Evolutionary conservation across 2,797 vertebrate species (phyloP), one percentile per base, ranked within the genome.

Genomic region (Sardinella longiceps): DNA sequence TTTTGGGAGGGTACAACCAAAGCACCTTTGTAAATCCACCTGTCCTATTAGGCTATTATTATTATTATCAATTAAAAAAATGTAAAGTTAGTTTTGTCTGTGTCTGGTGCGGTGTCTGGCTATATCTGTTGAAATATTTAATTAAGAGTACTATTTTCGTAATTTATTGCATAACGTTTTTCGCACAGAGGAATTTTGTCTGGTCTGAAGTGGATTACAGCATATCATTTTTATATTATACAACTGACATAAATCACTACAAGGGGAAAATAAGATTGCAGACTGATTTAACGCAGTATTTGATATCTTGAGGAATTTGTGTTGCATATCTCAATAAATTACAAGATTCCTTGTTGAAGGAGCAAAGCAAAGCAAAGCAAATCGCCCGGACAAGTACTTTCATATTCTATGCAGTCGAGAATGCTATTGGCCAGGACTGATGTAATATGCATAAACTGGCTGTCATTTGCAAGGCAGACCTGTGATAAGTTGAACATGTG

Each of bases 291-390:
- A 77, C 12, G 11, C 7, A 48, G 12, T 12, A 48, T 46, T 46
- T 46, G 6, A 11, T 70, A 15, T 39, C 23, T 77, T 20, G 7
- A 23, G 37, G 14, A 14, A 66, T 12, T 33, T 11, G 10, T 6
- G 5, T 37, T 6, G 20, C 53, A 56, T 23, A 56, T 23, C 53
- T 1, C 53, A 23, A 9, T n/a, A 25, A 25, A 60, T 60, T n/a
- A 60, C 6, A 58, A n/a, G 5, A 25, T n/a, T 58, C 56, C 7
- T 10, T 25, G 5, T 58, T n/a, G 5, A 58, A n/a, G 33, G 18
- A 77, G 33, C n/a, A 39, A 77, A 77, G 70, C 33, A 39, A 77
- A 77, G 33, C n/a, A 39, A 77, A 77, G 70, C 33, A 39, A 77
- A 43, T 14, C 23, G 3, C 53, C 53, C 28, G 60, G 60, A 30